Base-by-base conservation (phyloP, 2,888 invertebrate species). In the Ormia ochracea region DNA sequence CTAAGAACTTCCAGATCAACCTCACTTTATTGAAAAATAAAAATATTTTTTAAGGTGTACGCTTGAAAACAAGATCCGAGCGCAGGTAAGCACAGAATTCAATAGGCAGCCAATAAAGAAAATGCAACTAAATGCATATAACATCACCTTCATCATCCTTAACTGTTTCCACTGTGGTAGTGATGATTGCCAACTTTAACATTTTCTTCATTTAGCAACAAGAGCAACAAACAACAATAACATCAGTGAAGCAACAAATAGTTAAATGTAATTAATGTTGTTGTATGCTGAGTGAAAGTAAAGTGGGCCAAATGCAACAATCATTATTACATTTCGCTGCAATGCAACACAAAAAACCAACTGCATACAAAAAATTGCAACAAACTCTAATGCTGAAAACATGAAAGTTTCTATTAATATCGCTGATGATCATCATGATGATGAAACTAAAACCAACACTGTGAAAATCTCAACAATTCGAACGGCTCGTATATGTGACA, bases 291-390 rank as follows among this genome's bases (percentile, higher is more conserved):
- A 87, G 87, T 87, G 87, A 87, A 87, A 87, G 87, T 87, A 87
- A 87, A 87, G 87, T 87, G 87, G 87, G 87, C 84, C 87, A 87
- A 87, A 87, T 87, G 87, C 86, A 87, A 87, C 86, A 85, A 86
- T 86, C 87, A 85, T 86, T 86, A 85, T 84, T 86, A 85, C 86
- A 86, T 86, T 85, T 76, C 48, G 56, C 72, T 72, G 66, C 52
- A 68, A 14, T 54, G 58, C 45, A 69, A 69, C 54, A 48, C 23
- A 26, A 52, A 63, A 63, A 85, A 86, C 86, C 84, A 86, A 84
- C 85, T 85, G 84, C 84, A 58, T 33, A 65, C 12, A 56, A 45
- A 43, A 41, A 68, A 45, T 50, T 52, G 56, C 70, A 63, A 78
- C 58, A 54, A 72, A 38, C 50, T 66, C 56, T 68, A 66, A 66